These are phyloP conservation scores for Erethizon dorsatum DNA, from an alignment of 2,797 vertebrate genomes.

Conservation along the genomic window DNA sequence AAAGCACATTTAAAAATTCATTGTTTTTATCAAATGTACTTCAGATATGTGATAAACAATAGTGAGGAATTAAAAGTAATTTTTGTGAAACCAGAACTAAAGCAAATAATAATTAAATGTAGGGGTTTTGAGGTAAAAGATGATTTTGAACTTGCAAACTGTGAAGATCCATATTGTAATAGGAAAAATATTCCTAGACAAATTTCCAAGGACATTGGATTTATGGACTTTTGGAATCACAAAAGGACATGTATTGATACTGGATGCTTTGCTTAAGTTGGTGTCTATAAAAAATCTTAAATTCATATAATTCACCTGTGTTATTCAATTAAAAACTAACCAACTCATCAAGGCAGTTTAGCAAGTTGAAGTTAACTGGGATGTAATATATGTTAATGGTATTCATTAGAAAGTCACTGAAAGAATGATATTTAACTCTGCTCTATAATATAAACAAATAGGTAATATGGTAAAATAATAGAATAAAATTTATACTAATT, in stretches of 20 bases:
- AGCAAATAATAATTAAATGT: background rate
- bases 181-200: background rate
- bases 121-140: background rate
- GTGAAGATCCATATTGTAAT: background rate
- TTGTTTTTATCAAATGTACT: background rate
- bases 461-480: background rate
- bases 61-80: constrained; percentile 10
- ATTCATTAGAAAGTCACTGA: background rate
- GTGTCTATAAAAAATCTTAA: constrained; percentile 11
- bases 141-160: constrained; percentile 11
- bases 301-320: background rate
- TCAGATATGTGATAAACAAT: background rate
- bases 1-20: background rate
- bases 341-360: background rate
- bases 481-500: background rate
- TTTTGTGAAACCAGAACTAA: constrained; percentile 32
- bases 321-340: constrained; percentile 17
- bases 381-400: background rate
- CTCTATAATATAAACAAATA: background rate
- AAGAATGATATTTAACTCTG: constrained; percentile 14
- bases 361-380: background rate
- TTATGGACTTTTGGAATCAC: background rate
- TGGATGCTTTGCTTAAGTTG: constrained; percentile 17
- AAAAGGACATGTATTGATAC: background rate
- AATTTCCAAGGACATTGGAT: background rate